Base-by-base conservation (phyloP, 1,140 invertebrate species). In the Dinoponera quadriceps region DNA sequence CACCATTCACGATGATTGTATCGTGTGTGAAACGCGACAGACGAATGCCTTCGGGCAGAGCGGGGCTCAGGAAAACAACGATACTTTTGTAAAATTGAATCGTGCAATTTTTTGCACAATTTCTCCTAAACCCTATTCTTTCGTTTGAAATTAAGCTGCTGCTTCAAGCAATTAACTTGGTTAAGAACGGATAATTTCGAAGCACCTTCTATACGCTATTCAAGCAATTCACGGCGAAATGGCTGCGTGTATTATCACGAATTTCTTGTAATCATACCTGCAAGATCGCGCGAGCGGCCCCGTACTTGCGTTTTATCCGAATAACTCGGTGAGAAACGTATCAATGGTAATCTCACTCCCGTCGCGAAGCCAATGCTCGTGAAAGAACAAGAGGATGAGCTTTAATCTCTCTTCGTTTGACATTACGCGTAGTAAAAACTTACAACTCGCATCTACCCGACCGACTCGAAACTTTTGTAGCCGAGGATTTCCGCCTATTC, bases 391-490 rank as follows among this genome's bases (percentile, higher is more conserved):
- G 54, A 63, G 20, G 22, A 38, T 4, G 9, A 29, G 60, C 27
- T 63, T 38, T 63, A 20, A 63, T n/a, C n/a, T n/a, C n/a, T n/a
- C 60, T 38, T 63, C 38, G 38, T 44, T 44, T 11, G 38, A 44
- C 33, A 7, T 33, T 33, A 33, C 33, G 33, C 33, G 33, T 33
- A 33, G 4, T 9, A 9, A 7, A 44, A 44, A 44, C 38, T 69
- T 16, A 11, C n/a, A 51, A 69, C 38, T 51, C n/a, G 29, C 11
- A n/a, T 13, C 25, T 69, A 54, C 20, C n/a, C 1, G 38, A 44
- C 38, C 7, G 38, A 9, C 48, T 69, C 51, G 5, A 49, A 68
- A 68, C 16, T 69, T 69, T 69, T 18, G 25, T 18, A n/a, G 4
- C 51, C 38, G 38, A 54, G 22, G 13, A 44, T 14, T 18, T 7